Base-by-base conservation (phyloP, 2,888 invertebrate genomes). In the Marasmarcha lunaedactyla region DNA sequence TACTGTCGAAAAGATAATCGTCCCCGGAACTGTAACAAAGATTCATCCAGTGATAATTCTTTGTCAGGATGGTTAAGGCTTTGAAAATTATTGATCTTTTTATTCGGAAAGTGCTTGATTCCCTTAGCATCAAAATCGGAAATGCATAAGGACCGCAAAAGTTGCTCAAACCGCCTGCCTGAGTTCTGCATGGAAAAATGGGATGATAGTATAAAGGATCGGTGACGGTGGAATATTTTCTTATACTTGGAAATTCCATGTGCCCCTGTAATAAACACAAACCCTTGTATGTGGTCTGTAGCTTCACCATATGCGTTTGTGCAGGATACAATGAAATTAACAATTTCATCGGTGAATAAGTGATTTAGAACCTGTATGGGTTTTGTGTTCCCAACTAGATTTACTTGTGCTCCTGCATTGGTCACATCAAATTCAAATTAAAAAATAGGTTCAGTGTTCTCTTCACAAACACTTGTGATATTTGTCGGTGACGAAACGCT, bases 181-280 rank as follows among this genome's bases (percentile, higher is more conserved):
- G 48, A 48, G 41, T 45, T 11, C 33, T 37, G 27, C 41, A 41
- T 12, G 20, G 30, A 42, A 49, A 51, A 36, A 50, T 44, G 12
- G 53, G 50, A 39, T 51, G 51, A 42, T 45, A 50, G 40, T 50
- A 48, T 26, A 51, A 41, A 27, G 37, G 37, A 46, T 50, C 40
- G 15, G 15, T 36, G 4, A 33, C n/a, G 33, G 40, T 40, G 25
- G 36, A 40, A 10, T 20, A 11, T 20, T 40, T 36, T 40, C 40
- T 36, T 10, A 36, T 33, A 13, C 26, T 36, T n/a, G 40, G 40
- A 1, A 6, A 6, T 10, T 37, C 41, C 11, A 41, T 9, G 9
- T 41, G 41, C 14, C 37, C 37, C 25, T 41, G 37, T 15, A 41
- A 20, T 9, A 41, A 14, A 26, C 41, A 41, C 27, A 41, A 30